These are phyloP conservation scores for Cheilosia vernalis DNA, from an alignment of 2,888 invertebrate genomes.

Conservation along the genomic window DNA sequence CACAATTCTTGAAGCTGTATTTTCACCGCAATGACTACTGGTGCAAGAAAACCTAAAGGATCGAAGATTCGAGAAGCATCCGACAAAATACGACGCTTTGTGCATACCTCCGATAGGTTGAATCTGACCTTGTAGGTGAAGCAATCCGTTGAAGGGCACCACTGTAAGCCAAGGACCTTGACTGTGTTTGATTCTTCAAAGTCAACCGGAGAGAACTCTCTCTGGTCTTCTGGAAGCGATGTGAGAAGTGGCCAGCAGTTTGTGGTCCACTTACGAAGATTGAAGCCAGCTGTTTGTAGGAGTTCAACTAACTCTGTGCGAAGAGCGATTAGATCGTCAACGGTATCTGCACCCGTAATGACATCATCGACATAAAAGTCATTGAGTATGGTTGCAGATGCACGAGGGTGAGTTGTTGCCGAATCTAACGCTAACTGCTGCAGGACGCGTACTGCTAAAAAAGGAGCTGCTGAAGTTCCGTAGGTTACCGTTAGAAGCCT, in stretches of 20 bases:
- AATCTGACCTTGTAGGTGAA: conserved; percentile 35
- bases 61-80: conserved; percentile 32
- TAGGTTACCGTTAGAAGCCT: too few relatives aligned
- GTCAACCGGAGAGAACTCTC: conserved; percentile 32
- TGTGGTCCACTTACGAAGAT: conserved; percentile 17
- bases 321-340: too few relatives aligned
- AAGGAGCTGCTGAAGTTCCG: too few relatives aligned
- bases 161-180: conserved; percentile 30
- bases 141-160: conserved; percentile 41
- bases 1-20: conserved; percentile 34
- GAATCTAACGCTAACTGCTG: too few relatives aligned
- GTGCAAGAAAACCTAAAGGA: conserved; percentile 20
- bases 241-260: conserved; percentile 37
- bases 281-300: too few relatives aligned
- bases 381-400: too few relatives aligned
- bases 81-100: conserved; percentile 23
- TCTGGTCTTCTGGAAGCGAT: conserved; percentile 23
- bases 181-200: conserved; percentile 25
- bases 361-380: too few relatives aligned
- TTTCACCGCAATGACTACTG: conserved; percentile 1
- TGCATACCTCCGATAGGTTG: background rate
- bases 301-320: too few relatives aligned
- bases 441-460: too few relatives aligned
- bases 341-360: too few relatives aligned
- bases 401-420: too few relatives aligned